A percentile compares a stretch with the other conserved stretches of the same genome.
phyloP scores from a whole-genome alignment of 2,888 invertebrate species.

The Drosophila subquinaria region DNA sequence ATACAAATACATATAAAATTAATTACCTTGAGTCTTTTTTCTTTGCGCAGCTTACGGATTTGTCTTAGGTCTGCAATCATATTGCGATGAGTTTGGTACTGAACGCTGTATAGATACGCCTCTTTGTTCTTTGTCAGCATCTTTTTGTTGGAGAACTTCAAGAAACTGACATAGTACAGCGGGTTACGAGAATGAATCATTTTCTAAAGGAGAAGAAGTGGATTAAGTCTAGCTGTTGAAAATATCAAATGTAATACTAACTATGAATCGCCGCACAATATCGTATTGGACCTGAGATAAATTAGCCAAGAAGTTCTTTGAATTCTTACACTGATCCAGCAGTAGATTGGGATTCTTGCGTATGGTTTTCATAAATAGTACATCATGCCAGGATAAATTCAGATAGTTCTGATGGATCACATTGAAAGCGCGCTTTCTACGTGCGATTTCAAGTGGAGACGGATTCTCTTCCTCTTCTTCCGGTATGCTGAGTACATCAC shows the following conservation, averaged over 20 bases:
- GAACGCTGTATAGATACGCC: conserved; percentile 74
- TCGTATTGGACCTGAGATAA: conserved; percentile 69
- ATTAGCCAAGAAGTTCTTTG: conserved; percentile 59
- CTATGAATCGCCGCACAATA: conserved; percentile 75
- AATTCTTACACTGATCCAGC: conserved; percentile 70
- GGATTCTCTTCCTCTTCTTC: conserved; percentile 73
- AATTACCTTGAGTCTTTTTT: conserved; percentile 66
- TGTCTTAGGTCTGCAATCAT: conserved; percentile 76
- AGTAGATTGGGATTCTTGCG: conserved; percentile 69
- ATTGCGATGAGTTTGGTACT: conserved; percentile 82
- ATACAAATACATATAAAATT: not conserved
- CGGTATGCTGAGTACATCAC: conserved; percentile 80
- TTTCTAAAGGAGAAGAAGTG: conserved; percentile 65
- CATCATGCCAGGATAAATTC: conserved; percentile 79
- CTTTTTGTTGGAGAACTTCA: conserved; percentile 71
- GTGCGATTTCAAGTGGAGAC: conserved; percentile 77
- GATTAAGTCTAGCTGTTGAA: not conserved
- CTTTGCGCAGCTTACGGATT: conserved; percentile 65
- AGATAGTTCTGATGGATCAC: conserved; percentile 82
- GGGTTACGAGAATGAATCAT: conserved; percentile 83
- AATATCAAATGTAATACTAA: conserved; percentile 33
- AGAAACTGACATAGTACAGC: conserved; percentile 71
- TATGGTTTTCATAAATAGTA: conserved; percentile 75
- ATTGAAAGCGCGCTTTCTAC: conserved; percentile 73
- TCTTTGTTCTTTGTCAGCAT: conserved; percentile 64